These are phyloP conservation scores for Meteorus cinctellus DNA, from an alignment of 2,888 invertebrate genomes.

Conservation along the genomic window DNA sequence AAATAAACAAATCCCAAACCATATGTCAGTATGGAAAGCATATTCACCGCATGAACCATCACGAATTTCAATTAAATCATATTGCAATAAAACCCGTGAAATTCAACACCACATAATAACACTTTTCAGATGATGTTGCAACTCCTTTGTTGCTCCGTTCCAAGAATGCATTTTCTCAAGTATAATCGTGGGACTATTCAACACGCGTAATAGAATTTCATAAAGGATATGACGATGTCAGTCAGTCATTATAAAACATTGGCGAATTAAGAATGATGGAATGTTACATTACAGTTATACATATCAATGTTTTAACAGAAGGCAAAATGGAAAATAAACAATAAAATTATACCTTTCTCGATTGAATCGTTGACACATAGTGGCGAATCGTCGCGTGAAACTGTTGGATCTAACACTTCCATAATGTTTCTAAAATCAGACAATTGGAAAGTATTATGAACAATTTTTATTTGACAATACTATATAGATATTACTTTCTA, in stretches of 20 bases:
- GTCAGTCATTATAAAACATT: not conserved
- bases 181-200: not conserved
- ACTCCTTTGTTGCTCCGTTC: not conserved
- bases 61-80: too few relatives aligned
- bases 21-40: not conserved
- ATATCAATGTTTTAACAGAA: too few relatives aligned
- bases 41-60: too few relatives aligned
- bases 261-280: not conserved
- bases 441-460: not conserved
- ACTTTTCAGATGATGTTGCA: not conserved
- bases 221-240: not conserved
- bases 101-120: too few relatives aligned
- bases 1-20: conserved; percentile 18
- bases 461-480: conserved; percentile 11
- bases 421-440: conserved; percentile 49
- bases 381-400: conserved; percentile 68
- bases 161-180: not conserved
- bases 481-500: conserved; percentile 8
- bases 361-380: conserved; percentile 66
- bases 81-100: too few relatives aligned
- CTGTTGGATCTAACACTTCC: conserved; percentile 70
- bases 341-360: conserved; percentile 61
- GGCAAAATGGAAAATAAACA: not conserved
- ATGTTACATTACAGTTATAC: not conserved
- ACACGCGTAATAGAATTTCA: not conserved